phyloP scores from a whole-genome alignment of 2,797 vertebrate species.

The Masticophis lateralis region DNA sequence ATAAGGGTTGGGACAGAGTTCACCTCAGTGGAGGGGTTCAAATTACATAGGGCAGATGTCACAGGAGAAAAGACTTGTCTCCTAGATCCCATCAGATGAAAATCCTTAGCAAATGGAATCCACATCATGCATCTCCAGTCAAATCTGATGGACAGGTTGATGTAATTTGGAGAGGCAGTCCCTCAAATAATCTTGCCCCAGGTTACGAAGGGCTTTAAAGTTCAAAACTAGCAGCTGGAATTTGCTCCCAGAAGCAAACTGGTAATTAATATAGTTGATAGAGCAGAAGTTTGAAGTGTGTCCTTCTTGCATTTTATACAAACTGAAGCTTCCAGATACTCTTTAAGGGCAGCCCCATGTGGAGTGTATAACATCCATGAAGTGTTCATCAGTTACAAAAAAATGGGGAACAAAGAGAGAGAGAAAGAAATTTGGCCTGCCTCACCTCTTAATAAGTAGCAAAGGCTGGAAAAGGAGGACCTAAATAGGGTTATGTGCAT shows the following conservation, averaged over 20 bases:
- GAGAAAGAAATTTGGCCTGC: background rate
- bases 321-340: background rate
- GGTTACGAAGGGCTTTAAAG: background rate
- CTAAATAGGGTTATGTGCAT: background rate
- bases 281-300: background rate
- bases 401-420: background rate
- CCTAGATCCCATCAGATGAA: background rate
- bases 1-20: background rate
- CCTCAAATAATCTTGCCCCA: background rate
- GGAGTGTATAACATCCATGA: background rate
- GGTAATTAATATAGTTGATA: background rate
- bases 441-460: background rate
- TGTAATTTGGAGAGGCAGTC: background rate
- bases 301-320: background rate
- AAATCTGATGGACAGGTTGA: background rate
- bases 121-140: background rate
- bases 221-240: background rate
- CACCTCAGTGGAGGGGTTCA: background rate
- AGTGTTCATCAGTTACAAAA: background rate
- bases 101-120: background rate
- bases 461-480: background rate
- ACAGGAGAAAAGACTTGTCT: background rate
- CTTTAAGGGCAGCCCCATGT: background rate
- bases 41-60: background rate
- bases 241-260: background rate